Evolutionary conservation across 2,888 invertebrate genomes (phyloP).

Genomic region (Cancer borealis): DNA sequence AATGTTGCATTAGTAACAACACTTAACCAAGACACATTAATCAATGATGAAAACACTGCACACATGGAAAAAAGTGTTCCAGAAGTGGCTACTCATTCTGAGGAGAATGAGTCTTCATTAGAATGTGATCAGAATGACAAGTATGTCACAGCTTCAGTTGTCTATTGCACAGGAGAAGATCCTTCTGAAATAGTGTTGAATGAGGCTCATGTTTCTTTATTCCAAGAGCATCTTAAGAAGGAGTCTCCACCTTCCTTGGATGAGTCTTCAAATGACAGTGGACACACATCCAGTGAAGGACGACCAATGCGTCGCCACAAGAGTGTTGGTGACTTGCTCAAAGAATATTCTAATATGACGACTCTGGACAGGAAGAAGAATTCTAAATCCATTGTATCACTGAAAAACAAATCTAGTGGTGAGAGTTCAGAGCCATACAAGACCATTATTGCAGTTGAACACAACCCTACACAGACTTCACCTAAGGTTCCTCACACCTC

Average conservation of each 20-base stretch:
- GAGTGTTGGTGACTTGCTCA: constrained; percentile 59
- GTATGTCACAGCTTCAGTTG: background rate
- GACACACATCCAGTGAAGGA: background rate
- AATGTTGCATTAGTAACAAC: background rate
- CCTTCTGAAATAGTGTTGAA: background rate
- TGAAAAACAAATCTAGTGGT: background rate
- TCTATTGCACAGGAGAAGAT: background rate
- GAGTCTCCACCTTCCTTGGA: background rate
- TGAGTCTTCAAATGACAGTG: background rate
- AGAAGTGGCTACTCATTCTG: background rate
- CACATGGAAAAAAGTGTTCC: background rate
- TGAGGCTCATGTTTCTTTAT: constrained; percentile 38
- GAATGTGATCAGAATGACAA: background rate
- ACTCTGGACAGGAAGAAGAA: constrained; percentile 46
- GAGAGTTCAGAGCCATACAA: constrained; percentile 49
- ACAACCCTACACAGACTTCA: background rate
- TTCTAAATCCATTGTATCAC: background rate
- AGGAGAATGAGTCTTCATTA: background rate
- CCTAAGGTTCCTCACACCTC: background rate
- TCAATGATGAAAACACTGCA: background rate
- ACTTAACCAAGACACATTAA: background rate
- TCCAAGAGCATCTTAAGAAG: background rate
- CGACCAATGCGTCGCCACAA: constrained; percentile 27
- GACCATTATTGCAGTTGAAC: constrained; percentile 52
- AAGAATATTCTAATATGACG: constrained; percentile 54